Base-by-base conservation (phyloP, 1,140 invertebrate genomes). In the Drosophila busckii region DNA sequence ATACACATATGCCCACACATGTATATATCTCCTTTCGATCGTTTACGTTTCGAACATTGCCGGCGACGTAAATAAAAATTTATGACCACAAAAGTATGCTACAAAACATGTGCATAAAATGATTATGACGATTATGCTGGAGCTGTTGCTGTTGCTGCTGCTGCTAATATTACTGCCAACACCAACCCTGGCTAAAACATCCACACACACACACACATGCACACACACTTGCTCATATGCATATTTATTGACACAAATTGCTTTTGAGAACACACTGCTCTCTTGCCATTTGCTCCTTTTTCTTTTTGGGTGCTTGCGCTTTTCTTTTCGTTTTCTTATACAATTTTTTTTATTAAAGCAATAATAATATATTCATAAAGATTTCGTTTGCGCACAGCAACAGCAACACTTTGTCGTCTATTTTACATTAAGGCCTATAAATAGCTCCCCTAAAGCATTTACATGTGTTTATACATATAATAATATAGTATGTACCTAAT, bases 331-430 rank as follows among this genome's bases (percentile, higher is more conserved):
- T 31, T 22, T 37, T 46, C 29, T 12, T 16, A 42, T 40, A 23
- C 31, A 48, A n/a, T n/a, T 53, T 17, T 53, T 68, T 82, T 80
- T 73, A 73, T 80, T 82, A 61, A 69, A 64, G 69, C 60, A 65
- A 73, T 82, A 82, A 80, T 80, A 82, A 80, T 82, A 80, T 80
- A 82, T 80, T 80, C 73, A 80, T 80, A 80, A 82, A 80, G 68
- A 80, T 80, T 80, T 54, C 44, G 68, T 69, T 69, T 67, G 60
- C 55, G 67, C 67, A n/a, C n/a, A 41, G 55, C 67, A 44, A 66
- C 59, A 70, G 67, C 35, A 44, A 40, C 26, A 49, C 37, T 54
- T 41, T 46, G 53, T 50, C 52, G 50, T 41, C 56, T 68, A 56
- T 71, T 71, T 60, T 53, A 58, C 53, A 80, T 56, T 68, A 80